These are phyloP conservation scores for Branchipolynoe longqiensis DNA, from an alignment of 2,888 invertebrate genomes.

Conservation along the genomic window DNA sequence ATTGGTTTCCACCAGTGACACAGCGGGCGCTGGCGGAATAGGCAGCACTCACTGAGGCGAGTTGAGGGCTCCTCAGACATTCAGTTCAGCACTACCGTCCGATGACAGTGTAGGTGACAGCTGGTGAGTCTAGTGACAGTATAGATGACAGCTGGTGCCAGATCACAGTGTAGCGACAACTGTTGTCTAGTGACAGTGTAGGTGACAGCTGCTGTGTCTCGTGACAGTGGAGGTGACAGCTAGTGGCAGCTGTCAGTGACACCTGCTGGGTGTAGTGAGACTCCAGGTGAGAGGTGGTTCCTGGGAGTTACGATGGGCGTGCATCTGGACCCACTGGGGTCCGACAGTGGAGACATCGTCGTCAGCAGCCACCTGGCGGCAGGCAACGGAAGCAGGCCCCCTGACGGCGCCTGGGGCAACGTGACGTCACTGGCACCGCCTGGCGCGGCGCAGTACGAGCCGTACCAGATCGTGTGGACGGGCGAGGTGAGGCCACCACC, in stretches of 20 bases:
- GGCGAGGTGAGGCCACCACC: too few relatives aligned
- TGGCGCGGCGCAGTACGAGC: neutral
- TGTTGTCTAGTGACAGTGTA: neutral
- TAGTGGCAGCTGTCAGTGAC: neutral
- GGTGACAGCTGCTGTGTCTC: too few relatives aligned
- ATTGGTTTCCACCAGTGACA: too few relatives aligned
- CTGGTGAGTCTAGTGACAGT: too few relatives aligned
- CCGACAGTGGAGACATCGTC: neutral
- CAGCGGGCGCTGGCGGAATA: too few relatives aligned
- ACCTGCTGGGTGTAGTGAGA: neutral
- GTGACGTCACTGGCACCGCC: neutral
- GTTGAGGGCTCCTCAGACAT: too few relatives aligned
- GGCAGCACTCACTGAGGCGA: too few relatives aligned
- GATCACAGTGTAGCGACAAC: neutral
- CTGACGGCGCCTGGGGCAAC: neutral
- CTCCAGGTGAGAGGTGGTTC: neutral
- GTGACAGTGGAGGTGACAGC: too few relatives aligned
- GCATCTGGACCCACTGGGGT: neutral
- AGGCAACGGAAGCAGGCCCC: neutral
- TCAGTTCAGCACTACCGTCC: neutral
- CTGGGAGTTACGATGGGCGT: neutral
- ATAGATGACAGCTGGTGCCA: neutral
- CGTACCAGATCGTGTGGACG: constrained; percentile 50
- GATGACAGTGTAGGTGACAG: neutral
- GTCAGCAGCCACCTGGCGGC: neutral